phyloP scores from a whole-genome alignment of 2,113 vertebrate species.

The Podarcis muralis region DNA sequence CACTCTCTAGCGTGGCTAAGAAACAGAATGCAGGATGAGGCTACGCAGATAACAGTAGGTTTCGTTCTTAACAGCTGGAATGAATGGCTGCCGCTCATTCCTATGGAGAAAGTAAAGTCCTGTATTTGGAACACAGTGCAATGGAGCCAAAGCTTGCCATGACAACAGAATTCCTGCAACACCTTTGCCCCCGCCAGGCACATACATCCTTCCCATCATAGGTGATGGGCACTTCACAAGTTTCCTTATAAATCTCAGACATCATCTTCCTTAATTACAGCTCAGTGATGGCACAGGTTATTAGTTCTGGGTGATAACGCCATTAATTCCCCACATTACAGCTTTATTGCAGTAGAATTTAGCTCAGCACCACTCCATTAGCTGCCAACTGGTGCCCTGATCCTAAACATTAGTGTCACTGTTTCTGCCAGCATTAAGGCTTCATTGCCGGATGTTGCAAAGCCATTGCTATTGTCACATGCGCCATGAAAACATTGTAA shows the following conservation, averaged over 20 bases:
- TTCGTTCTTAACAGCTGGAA: not conserved
- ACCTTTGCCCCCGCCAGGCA: too few species aligned
- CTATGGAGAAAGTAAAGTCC: not conserved
- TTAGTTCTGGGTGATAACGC: slow-evolving; percentile 78
- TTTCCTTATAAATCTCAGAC: slow-evolving; percentile 74
- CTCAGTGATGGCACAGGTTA: slow-evolving; percentile 62
- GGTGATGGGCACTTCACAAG: slow-evolving; percentile 14
- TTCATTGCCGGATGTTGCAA: not conserved
- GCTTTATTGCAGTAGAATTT: slow-evolving; percentile 70
- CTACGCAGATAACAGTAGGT: not conserved
- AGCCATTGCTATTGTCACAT: not conserved
- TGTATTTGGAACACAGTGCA: too few species aligned
- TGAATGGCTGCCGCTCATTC: not conserved
- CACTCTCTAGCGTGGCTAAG: slow-evolving; percentile 47
- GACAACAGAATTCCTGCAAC: not conserved
- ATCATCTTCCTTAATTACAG: slow-evolving; percentile 75
- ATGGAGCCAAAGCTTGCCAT: not conserved
- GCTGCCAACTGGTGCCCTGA: slow-evolving; percentile 49
- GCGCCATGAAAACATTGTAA: not conserved
- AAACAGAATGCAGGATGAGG: slow-evolving; percentile 61
- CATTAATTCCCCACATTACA: slow-evolving; percentile 76
- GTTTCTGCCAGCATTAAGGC: not conserved
- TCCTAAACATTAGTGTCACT: slow-evolving; percentile 7
- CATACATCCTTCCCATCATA: not conserved
- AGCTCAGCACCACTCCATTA: slow-evolving; percentile 75